Evolutionary conservation across 2,113 vertebrate genomes (phyloP).

Genomic region (Plecturocebus donacophilus): DNA sequence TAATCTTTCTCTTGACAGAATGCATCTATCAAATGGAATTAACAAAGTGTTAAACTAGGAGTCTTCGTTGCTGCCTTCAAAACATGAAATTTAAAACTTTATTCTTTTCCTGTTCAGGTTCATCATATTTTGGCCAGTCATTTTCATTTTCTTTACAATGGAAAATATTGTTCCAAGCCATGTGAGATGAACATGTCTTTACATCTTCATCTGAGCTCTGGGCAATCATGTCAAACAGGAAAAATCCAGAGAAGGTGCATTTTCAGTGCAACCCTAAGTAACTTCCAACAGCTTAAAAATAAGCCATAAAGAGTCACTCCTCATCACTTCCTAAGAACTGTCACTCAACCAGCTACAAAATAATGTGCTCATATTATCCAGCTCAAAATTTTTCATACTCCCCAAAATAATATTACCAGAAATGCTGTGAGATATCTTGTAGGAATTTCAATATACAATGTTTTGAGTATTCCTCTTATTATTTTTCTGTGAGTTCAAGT

Average conservation of each 20-base stretch:
- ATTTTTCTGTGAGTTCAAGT: neutral
- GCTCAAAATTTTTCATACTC: neutral
- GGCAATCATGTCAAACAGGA: neutral
- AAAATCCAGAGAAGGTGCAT: neutral
- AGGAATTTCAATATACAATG: no score
- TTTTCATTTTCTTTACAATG: neutral
- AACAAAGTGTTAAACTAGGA: neutral
- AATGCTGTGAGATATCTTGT: neutral
- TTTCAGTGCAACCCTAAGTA: neutral
- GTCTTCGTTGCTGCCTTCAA: neutral
- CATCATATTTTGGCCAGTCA: neutral
- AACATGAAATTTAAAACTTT: neutral
- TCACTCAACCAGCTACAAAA: neutral
- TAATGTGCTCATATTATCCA: neutral
- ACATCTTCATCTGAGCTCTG: neutral
- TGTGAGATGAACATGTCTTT: neutral
- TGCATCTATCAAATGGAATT: neutral
- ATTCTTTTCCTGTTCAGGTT: neutral
- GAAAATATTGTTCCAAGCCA: neutral
- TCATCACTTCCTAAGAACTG: neutral
- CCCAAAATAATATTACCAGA: neutral
- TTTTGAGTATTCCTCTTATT: neutral
- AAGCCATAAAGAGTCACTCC: neutral
- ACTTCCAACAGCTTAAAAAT: neutral
- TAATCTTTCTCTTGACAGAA: neutral